Percentiles rank a stretch among this genome's conserved stretches.
phyloP scores from a whole-genome alignment of 1,140 invertebrate species.

The Ladona fulva region DNA sequence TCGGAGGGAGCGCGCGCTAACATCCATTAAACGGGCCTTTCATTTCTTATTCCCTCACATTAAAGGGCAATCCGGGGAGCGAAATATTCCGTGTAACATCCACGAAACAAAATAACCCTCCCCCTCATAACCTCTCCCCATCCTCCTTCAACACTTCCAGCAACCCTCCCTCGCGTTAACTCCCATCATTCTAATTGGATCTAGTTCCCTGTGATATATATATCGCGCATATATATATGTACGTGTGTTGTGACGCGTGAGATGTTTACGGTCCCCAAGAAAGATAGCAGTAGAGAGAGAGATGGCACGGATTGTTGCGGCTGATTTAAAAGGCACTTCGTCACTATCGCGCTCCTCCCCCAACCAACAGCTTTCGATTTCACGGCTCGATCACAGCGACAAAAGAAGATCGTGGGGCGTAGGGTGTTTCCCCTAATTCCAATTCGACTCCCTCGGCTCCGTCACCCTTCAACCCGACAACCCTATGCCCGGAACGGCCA shows the following conservation, averaged over 20 bases:
- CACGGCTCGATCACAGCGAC: background rate
- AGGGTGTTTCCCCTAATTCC: no score
- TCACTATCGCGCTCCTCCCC: background rate
- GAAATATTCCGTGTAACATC: no score
- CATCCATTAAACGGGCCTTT: no score
- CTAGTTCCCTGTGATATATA: background rate
- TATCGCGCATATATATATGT: background rate
- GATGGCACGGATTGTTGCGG: background rate
- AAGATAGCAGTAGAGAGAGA: background rate
- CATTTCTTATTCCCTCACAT: no score
- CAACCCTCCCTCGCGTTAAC: background rate
- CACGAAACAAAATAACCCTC: no score
- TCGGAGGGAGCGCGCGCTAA: no score
- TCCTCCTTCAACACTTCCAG: background rate
- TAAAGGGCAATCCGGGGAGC: no score
- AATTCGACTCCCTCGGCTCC: no score
- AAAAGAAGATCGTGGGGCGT: background rate
- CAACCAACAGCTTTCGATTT: background rate
- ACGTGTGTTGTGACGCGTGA: conserved; percentile 3
- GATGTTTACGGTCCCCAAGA: background rate
- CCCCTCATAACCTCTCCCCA: background rate
- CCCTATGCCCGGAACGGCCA: no score
- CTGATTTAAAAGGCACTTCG: background rate
- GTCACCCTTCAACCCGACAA: no score
- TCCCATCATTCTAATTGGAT: background rate